Evolutionary conservation across 2,797 vertebrate species (phyloP), one percentile per base, ranked within the genome.

Genomic region (Mormyrus proboscirostris): DNA sequence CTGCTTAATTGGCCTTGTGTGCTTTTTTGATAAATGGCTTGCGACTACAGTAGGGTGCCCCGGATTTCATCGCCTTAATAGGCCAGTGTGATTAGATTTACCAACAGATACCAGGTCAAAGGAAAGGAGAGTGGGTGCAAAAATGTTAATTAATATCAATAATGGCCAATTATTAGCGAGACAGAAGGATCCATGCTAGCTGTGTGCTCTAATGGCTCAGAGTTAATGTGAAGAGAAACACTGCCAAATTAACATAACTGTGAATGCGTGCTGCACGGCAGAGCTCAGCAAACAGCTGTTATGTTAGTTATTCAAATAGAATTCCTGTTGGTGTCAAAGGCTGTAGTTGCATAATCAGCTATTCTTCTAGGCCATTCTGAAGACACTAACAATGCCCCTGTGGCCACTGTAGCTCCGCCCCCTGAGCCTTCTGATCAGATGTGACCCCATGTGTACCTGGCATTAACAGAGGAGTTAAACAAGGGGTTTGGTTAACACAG

Each of bases 101-200:
- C 98, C 96, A 98, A 97, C 97, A 98, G 97, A 98, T 97, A 98
- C 95, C 93, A 93, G 98, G 98, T 99, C 98, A 99, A 95, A 88
- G 93, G 96, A 97, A 76, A 94, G 14, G 93, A 97, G 96, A 96
- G 95, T 96, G 97, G 96, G 98, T 98, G 97, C 97, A 96, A 97
- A 99, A 99, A 98, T 98, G 98, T 98, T 99, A 99, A 99, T 99
- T 99, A 99, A 99, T 99, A 99, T 99, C 99, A 99, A 99, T 99
- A 99, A 99, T 99, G 97, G 98, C 97, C 98, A 98, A 99, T 99
- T 99, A 99, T 99, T 99, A 98, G 98, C 98, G 98, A 99, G 98
- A 99, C 98, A 99, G 98, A 99, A 97, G 97, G 97, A 99, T 98
- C 97, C 96, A 94, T 94, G 97, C 97, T 98, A 97, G 96, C 97